These are phyloP conservation scores for Atlantisia rogersi DNA, from an alignment of 2,113 vertebrate genomes.

Conservation along the genomic window DNA sequence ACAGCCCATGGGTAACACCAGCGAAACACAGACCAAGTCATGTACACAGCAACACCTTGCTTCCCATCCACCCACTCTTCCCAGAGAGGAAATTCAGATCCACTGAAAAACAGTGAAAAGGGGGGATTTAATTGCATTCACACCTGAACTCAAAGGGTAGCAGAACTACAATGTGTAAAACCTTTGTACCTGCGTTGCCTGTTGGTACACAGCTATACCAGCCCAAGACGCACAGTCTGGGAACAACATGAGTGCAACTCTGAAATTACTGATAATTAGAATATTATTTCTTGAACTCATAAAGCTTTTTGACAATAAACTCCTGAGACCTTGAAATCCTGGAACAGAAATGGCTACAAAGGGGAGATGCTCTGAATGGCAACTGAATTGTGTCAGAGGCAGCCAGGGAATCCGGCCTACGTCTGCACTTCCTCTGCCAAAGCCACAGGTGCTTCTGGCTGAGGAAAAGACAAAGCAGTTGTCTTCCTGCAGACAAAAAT, in stretches of 20 bases:
- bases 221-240: not conserved
- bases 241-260: not conserved
- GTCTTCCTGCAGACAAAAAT: not conserved
- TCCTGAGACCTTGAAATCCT: not conserved
- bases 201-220: not conserved
- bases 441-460: fast-evolving
- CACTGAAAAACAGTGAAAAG: not conserved
- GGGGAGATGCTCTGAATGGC: not conserved
- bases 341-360: not conserved
- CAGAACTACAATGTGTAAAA: not conserved
- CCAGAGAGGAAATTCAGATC: not conserved
- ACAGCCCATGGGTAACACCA: fast-evolving
- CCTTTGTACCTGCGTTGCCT: not conserved
- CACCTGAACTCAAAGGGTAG: not conserved
- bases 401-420: too few species aligned
- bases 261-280: not conserved
- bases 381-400: not conserved
- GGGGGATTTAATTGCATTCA: not conserved
- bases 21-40: not conserved
- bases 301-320: not conserved
- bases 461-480: not conserved
- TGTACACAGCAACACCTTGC: not conserved
- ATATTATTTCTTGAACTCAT: not conserved
- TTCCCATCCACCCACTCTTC: not conserved
- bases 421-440: not conserved